Evolutionary conservation across 2,797 vertebrate genomes (phyloP), one percentile per base, ranked within the genome.

Genomic region (Enteromius treurensis): DNA sequence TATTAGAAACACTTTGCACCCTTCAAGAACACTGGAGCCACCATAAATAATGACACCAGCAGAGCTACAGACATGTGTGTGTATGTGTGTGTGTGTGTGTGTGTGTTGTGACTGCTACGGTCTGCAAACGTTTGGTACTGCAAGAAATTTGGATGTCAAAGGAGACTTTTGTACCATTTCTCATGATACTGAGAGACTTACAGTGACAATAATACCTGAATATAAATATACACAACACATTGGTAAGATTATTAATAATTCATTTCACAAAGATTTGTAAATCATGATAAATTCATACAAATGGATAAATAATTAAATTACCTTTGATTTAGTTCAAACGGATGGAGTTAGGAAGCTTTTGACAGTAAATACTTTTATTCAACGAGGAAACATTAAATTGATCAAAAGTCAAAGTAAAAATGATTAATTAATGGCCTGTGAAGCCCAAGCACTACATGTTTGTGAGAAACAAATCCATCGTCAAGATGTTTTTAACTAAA

Each of bases 1-100:
- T 94, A 95, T 95, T 93, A 94, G 92, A 91, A 91, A 92, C 93
- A 93, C 93, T 94, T 94, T 95, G 91, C 93, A 93, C 93, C 92
- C 92, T 93, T 92, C 89, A 90, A 93, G 92, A 90, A 90, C 86
- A 92, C 91, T 88, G 92, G 93, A 93, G 93, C 92, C 93, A 91
- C 89, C 89, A 92, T 94, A 94, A 93, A 94, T 93, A 91, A 94
- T 92, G 92, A 90, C 91, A 90, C 91, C 83, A 92, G 89, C 88
- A 89, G 89, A 77, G 62, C 71, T 37, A 74, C 69, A 89, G 47
- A 79, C 21, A 23, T 40, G 32, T 34, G 23, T 86, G 42, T 32
- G 32, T 34, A 19, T 86, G n/a, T 77, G 15, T 58, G 26, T 55
- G 29, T 69, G 55, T 76, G 29, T 81, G 60, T 32, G n/a, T 26